Conservation (phyloP, 37 sponge, comb jelly and placozoan species). For the Chondrilla cf. caribensis region DNA sequence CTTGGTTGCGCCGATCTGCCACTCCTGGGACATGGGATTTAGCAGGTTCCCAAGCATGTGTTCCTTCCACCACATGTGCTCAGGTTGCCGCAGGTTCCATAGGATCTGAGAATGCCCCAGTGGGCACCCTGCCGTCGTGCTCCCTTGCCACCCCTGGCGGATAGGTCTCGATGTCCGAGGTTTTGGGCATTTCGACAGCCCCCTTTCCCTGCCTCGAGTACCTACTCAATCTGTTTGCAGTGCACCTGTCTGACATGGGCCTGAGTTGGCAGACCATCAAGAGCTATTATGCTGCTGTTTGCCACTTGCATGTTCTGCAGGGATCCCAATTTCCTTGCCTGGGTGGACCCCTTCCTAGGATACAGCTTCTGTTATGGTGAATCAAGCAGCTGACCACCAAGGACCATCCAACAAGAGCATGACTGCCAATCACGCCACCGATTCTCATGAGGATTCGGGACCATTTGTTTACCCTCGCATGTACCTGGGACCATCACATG, state of each 20-base stretch:
- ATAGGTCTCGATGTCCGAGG: too few relatives aligned
- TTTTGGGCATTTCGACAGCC: neutral
- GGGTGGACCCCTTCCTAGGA: constrained; percentile 30
- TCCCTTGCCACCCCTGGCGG: too few relatives aligned
- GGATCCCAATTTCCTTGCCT: neutral
- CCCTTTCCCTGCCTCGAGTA: neutral
- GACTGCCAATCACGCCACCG: constrained; percentile 52
- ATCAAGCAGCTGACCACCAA: constrained; percentile 23
- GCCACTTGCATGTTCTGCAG: neutral
- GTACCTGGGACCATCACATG: constrained; percentile 16
- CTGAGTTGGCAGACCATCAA: constrained; percentile 1
- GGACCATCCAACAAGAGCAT: neutral
- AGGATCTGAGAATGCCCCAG: too few relatives aligned
- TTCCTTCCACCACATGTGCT: too few relatives aligned
- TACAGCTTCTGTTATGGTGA: constrained; percentile 35
- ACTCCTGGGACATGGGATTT: too few relatives aligned
- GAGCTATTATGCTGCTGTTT: neutral
- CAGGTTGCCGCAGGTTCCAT: too few relatives aligned
- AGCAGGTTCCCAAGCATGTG: too few relatives aligned
- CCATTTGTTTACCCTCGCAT: neutral
- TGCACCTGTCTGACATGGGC: neutral
- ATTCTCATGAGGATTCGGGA: constrained; percentile 15
- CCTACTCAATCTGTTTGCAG: neutral
- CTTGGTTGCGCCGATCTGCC: too few relatives aligned
- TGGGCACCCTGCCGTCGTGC: too few relatives aligned